A percentile compares a stretch with the other conserved stretches of the same genome.
Evolutionary conservation across 2,797 vertebrate genomes (phyloP).

Genomic region (Lagocephalus sceleratus): DNA sequence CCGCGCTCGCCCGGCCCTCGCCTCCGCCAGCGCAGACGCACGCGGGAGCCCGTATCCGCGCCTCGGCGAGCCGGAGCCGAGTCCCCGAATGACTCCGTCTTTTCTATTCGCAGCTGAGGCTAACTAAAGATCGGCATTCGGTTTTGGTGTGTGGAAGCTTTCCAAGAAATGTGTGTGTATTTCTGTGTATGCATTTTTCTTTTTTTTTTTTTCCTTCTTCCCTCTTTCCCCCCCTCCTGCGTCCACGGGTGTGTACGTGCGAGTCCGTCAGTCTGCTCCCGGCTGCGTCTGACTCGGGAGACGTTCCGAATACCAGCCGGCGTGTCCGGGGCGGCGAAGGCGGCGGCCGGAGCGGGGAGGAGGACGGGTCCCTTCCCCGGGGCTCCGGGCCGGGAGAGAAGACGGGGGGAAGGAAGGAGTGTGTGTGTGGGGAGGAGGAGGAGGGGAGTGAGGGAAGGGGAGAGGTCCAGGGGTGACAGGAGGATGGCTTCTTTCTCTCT

Average conservation of each 20-base stretch:
- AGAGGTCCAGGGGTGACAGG: slow-evolving; percentile 76
- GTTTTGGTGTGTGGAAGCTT: slow-evolving; percentile 77
- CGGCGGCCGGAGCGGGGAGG: slow-evolving; percentile 47
- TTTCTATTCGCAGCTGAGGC: slow-evolving; percentile 69
- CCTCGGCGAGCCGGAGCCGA: slow-evolving; percentile 61
- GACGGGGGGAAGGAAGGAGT: slow-evolving; percentile 39
- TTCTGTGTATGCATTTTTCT: slow-evolving; percentile 50
- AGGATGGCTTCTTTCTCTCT: slow-evolving; percentile 60
- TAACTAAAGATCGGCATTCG: slow-evolving; percentile 78
- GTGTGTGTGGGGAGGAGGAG: slow-evolving; percentile 35
- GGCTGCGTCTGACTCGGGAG: slow-evolving; percentile 58
- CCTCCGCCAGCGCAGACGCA: slow-evolving; percentile 45
- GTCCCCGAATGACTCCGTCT: slow-evolving; percentile 66
- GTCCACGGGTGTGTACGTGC: slow-evolving; percentile 49
- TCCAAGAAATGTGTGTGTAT: slow-evolving; percentile 71
- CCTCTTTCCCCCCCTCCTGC: slow-evolving; percentile 13
- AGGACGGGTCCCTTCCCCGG: slow-evolving; percentile 52
- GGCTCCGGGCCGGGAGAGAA: slow-evolving; percentile 15
- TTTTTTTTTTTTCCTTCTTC: too few species aligned
- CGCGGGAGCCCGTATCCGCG: slow-evolving; percentile 55
- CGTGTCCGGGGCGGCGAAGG: slow-evolving; percentile 43
- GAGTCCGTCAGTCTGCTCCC: slow-evolving; percentile 53
- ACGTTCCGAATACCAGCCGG: slow-evolving; percentile 41
- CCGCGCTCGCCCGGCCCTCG: too few species aligned
- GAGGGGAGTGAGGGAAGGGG: slow-evolving; percentile 44